Percentiles rank a stretch among this genome's conserved stretches.
phyloP scores from a whole-genome alignment of 2,888 invertebrate species.

The Heliconius charithonia region DNA sequence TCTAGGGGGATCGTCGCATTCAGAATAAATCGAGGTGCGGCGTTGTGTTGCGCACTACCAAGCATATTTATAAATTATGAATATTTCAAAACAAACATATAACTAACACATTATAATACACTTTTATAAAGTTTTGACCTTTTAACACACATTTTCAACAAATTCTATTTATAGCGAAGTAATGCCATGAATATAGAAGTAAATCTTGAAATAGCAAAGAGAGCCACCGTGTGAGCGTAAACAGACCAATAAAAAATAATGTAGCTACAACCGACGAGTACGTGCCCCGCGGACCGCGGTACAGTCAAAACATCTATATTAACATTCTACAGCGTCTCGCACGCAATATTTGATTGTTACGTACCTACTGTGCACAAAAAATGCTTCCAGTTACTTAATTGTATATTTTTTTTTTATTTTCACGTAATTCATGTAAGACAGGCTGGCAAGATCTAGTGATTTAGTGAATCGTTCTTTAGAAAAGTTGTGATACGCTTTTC shows the following conservation, averaged over 20 bases:
- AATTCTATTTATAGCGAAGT: conserved; percentile 7
- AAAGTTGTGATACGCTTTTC: too few relatives aligned
- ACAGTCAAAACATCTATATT: conserved; percentile 58
- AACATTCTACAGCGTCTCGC: conserved; percentile 52
- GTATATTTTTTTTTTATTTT: neutral
- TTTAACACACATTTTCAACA: conserved; percentile 1
- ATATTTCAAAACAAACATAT: neutral
- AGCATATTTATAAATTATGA: neutral
- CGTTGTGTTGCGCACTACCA: neutral
- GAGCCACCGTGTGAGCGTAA: conserved; percentile 40
- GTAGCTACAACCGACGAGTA: conserved; percentile 26
- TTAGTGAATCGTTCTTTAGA: neutral
- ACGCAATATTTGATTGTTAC: conserved; percentile 28
- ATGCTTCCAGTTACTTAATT: neutral
- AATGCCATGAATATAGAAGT: conserved; percentile 14
- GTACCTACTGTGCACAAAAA: conserved; percentile 26
- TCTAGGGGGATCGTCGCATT: neutral
- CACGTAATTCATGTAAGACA: neutral
- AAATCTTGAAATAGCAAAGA: conserved; percentile 14
- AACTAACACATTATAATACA: neutral
- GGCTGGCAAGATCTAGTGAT: neutral
- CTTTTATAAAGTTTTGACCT: neutral
- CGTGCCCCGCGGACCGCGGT: conserved; percentile 39
- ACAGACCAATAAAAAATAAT: conserved; percentile 51
- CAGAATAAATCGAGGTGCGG: neutral